Evolutionary conservation across 2,888 invertebrate genomes (phyloP).

Genomic region (Eupithecia subfuscata): DNA sequence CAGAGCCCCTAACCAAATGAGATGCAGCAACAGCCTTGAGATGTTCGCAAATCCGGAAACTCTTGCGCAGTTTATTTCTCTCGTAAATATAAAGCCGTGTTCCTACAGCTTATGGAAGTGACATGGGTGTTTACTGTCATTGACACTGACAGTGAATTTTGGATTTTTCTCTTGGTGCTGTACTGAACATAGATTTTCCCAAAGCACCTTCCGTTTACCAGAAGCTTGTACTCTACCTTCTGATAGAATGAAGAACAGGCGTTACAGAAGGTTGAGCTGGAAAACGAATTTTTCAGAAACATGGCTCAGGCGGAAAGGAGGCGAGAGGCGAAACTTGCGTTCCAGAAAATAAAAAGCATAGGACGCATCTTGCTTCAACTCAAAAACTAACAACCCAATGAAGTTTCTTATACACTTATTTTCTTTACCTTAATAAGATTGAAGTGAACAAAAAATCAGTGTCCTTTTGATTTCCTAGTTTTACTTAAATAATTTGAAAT

Average conservation of each 20-base stretch:
- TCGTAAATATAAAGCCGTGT: constrained; percentile 63
- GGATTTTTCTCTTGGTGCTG: too few species aligned
- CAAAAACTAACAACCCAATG: too few species aligned
- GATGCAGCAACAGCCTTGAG: constrained; percentile 54
- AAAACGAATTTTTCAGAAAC: not conserved
- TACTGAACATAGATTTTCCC: not conserved
- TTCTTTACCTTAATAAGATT: too few species aligned
- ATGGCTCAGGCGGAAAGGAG: too few species aligned
- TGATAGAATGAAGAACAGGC: not conserved
- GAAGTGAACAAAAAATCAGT: too few species aligned
- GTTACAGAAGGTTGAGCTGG: not conserved
- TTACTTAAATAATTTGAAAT: too few species aligned
- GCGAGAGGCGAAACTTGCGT: too few species aligned
- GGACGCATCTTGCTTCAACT: too few species aligned
- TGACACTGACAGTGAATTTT: not conserved
- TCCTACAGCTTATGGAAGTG: constrained; percentile 49
- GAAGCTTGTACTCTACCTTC: not conserved
- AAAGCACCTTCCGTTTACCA: not conserved
- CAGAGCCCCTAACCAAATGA: constrained; percentile 24
- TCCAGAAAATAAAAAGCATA: too few species aligned
- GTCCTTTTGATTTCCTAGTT: too few species aligned
- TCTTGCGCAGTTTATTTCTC: constrained; percentile 62
- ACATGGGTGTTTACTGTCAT: not conserved
- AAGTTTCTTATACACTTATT: too few species aligned
- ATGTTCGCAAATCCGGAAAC: constrained; percentile 64